Conservation (phyloP, 2,888 invertebrate species). For the Tiliacea citrago region DNA sequence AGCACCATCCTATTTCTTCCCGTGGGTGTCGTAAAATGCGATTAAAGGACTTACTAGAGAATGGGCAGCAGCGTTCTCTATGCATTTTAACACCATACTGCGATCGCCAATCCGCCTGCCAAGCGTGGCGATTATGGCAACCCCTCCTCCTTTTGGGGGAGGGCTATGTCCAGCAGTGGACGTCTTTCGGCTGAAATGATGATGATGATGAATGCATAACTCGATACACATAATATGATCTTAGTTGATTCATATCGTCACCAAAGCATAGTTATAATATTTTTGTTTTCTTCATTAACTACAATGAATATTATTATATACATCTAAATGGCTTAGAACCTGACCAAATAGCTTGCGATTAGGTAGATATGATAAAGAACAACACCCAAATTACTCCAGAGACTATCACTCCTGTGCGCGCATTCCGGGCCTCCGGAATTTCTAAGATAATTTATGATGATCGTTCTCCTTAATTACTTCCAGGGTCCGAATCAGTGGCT, state of each 20-base stretch:
- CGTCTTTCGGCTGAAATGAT: no score
- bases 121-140: no score
- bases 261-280: neutral
- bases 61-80: no score
- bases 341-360: neutral
- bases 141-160: no score
- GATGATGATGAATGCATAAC: no score
- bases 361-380: neutral
- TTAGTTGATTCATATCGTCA: neutral
- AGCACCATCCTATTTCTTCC: no score
- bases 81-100: no score
- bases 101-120: no score
- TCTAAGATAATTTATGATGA: constrained; percentile 9
- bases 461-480: neutral
- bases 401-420: neutral
- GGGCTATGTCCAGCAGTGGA: no score
- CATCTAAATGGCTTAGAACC: neutral
- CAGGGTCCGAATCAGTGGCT: constrained; percentile 87
- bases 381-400: constrained; percentile 1
- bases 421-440: neutral
- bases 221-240: constrained; percentile 38
- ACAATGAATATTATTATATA: neutral
- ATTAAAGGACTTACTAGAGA: no score
- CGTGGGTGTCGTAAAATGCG: no score
- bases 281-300: neutral